Evolutionary conservation across 2,888 invertebrate genomes (phyloP).

Genomic region (Nemotelus nigrinus): DNA sequence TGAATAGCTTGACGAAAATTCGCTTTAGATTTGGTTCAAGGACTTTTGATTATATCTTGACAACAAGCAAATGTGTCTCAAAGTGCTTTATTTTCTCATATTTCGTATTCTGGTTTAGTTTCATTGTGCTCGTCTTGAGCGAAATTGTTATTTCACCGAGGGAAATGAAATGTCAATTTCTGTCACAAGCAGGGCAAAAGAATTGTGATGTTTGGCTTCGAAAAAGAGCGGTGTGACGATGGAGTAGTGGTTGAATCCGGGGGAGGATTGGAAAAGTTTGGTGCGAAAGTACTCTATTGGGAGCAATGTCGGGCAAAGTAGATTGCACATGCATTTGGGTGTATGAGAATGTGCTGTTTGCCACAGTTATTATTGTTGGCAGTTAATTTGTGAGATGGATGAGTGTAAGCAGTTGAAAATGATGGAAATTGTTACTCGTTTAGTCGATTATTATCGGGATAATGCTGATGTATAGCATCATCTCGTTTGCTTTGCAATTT

Average conservation of each 20-base stretch:
- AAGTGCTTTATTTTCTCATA: conserved; percentile 1
- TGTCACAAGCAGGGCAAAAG: conserved; percentile 39
- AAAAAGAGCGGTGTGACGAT: not conserved
- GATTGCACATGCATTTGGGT: no score
- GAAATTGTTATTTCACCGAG: not conserved
- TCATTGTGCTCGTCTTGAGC: conserved; percentile 8
- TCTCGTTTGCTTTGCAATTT: no score
- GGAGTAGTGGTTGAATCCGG: not conserved
- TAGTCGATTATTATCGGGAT: no score
- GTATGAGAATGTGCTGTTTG: no score
- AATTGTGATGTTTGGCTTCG: not conserved
- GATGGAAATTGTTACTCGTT: no score
- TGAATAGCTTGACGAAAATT: no score
- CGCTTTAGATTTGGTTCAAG: conserved; percentile 2
- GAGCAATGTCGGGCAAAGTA: not conserved
- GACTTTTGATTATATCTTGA: conserved; percentile 11
- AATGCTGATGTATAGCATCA: no score
- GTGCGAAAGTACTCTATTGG: not conserved
- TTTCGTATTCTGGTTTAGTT: conserved; percentile 21
- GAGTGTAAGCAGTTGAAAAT: no score
- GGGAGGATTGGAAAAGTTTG: not conserved
- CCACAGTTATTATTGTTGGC: no score
- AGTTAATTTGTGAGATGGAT: no score
- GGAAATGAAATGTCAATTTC: conserved; percentile 49
- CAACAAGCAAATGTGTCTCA: conserved; percentile 6